phyloP scores from a whole-genome alignment of 2,797 vertebrate genomes.

The Miichthys miiuy region DNA sequence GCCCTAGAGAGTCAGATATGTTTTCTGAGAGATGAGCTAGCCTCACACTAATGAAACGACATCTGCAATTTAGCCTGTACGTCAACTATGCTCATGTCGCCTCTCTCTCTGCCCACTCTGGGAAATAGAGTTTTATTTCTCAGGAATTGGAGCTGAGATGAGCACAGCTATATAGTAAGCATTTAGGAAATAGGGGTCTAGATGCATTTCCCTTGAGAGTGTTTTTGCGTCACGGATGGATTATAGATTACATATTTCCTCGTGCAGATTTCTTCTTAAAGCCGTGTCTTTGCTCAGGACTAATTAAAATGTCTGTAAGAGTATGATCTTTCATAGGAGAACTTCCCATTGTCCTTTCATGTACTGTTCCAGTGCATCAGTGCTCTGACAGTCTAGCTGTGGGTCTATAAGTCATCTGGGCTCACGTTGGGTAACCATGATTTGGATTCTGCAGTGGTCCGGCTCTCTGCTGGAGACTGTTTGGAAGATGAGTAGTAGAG shows the following conservation, averaged over 20 bases:
- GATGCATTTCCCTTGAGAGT: constrained; percentile 24
- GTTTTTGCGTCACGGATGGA: constrained; percentile 43
- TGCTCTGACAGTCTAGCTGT: constrained; percentile 30
- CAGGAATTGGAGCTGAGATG: constrained; percentile 31
- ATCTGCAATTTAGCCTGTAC: constrained; percentile 76
- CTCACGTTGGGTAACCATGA: constrained; percentile 29
- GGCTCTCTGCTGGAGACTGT: constrained; percentile 37
- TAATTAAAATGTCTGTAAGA: constrained; percentile 39
- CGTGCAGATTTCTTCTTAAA: constrained; percentile 25
- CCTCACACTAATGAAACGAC: constrained; percentile 76
- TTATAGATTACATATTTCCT: constrained; percentile 47
- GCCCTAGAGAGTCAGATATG: constrained; percentile 72
- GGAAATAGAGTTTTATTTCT: constrained; percentile 51
- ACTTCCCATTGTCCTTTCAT: constrained; percentile 24
- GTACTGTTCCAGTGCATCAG: constrained; percentile 5
- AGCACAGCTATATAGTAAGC: constrained; percentile 1
- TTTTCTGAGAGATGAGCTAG: constrained; percentile 74
- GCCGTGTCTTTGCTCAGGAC: constrained; percentile 13
- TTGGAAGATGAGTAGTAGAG: constrained; percentile 35
- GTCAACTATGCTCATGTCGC: constrained; percentile 56
- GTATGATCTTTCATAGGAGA: constrained; percentile 2
- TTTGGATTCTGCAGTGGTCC: constrained; percentile 59
- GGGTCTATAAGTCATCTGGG: constrained; percentile 35
- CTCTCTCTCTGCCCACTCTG: constrained; percentile 49
- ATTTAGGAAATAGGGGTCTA: constrained; percentile 31